Evolutionary conservation across 2,797 vertebrate species (phyloP).

Genomic region (Novumbra hubbsi): DNA sequence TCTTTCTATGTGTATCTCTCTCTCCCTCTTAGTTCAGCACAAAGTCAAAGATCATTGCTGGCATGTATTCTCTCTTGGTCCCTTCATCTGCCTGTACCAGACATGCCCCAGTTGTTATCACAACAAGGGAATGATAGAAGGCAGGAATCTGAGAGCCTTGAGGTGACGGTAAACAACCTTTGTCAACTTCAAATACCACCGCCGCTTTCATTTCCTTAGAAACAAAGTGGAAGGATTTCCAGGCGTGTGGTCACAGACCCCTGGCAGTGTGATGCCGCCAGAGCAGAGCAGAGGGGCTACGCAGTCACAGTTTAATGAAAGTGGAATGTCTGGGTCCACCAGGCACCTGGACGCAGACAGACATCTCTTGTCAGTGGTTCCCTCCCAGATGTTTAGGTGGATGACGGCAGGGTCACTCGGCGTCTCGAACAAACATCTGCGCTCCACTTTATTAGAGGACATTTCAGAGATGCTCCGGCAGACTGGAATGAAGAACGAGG

Average conservation of each 20-base stretch:
- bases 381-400: slow-evolving; percentile 42
- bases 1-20: not conserved
- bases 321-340: slow-evolving; percentile 15
- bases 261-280: not conserved
- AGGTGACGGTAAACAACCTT: slow-evolving; percentile 17
- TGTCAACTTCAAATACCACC: slow-evolving; percentile 16
- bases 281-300: not conserved
- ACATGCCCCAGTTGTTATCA: not conserved
- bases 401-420: slow-evolving; percentile 19
- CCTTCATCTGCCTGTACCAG: not conserved
- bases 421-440: slow-evolving; percentile 44
- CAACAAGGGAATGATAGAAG: slow-evolving; percentile 23
- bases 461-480: slow-evolving; percentile 28
- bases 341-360: not conserved
- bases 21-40: not conserved
- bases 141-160: slow-evolving; percentile 22
- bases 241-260: not conserved
- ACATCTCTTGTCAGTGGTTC: slow-evolving; percentile 10
- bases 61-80: slow-evolving; percentile 4
- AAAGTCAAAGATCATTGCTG: not conserved
- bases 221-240: slow-evolving; percentile 29
- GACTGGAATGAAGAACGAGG: slow-evolving; percentile 32
- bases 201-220: slow-evolving; percentile 59
- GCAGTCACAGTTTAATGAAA: slow-evolving; percentile 45
- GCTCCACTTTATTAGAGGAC: slow-evolving; percentile 35